Base-by-base conservation (phyloP, 1,140 invertebrate species). In the Eubasilissa regina region DNA sequence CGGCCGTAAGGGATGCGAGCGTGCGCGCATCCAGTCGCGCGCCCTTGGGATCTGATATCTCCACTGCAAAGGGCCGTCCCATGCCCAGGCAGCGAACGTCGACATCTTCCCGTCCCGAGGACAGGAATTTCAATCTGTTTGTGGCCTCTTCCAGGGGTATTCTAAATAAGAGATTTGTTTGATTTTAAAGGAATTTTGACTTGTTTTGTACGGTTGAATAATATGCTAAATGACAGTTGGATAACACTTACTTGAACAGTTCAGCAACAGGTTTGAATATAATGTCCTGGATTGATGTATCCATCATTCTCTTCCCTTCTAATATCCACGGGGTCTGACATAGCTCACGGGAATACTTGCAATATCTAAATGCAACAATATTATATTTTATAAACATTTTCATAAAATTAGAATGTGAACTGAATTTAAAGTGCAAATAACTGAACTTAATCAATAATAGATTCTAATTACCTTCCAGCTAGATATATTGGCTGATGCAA, bases 251-350 rank as follows among this genome's bases (percentile, higher is more conserved):
- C 89, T 87, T 86, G 82, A 90, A 91, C 55, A 91, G 83, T 84
- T 91, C 84, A 84, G 88, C 85, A 56, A 95, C 86, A 17, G 86
- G 86, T 64, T 91, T 89, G 84, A 94, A 94, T 60, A 99, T 94
- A 15, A 97, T 90, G 87, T 99, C 97, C 89, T 99, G 95, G 0
- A 99, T 95, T 0, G 97, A 99, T 21, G 92, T 92, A 81, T 95
- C 94, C 87, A 95, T 92, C 81, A 94, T 93, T 76, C 94, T 91
- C 80, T 93, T 91, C 0, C 96, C 97, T 83, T 96, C 92, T 56
- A 98, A 88, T 21, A 98, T 86, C 97, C 98, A 99, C 0, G 97
- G 97, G 0, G 97, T 98, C 89, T 99, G 98, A 74, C 95, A 95
- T 8, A 99, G 86, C 79, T 92, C 90, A 68, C 98, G 90, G 15